These are phyloP conservation scores for Eubasilissa splendida DNA, from an alignment of 2,888 invertebrate species.

Conservation along the genomic window DNA sequence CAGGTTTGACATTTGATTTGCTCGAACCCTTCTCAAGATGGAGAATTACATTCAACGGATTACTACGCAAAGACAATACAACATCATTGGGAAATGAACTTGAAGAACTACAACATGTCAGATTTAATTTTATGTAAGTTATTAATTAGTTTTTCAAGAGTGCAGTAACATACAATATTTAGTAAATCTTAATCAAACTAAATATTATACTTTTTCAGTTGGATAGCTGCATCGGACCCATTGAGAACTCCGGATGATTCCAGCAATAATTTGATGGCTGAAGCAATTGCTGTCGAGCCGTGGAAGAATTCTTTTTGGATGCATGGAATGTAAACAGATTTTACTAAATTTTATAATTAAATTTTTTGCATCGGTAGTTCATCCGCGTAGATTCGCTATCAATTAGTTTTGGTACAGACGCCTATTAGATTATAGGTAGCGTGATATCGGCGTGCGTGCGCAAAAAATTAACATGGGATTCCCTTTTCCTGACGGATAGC, in stretches of 20 bases:
- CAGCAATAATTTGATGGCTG: constrained; percentile 71
- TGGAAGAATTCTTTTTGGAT: constrained; percentile 76
- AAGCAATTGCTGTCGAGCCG: constrained; percentile 72
- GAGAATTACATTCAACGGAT: constrained; percentile 80
- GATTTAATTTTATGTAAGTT: constrained; percentile 76
- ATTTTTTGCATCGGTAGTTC: no score
- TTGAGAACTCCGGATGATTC: constrained; percentile 73
- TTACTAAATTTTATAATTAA: neutral
- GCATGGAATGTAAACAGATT: constrained; percentile 68
- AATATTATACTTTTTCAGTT: constrained; percentile 66
- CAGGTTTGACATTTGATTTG: constrained; percentile 75
- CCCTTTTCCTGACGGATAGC: no score
- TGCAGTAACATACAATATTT: constrained; percentile 14
- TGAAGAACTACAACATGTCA: constrained; percentile 66
- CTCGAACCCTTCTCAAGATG: constrained; percentile 75
- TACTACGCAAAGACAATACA: constrained; percentile 69
- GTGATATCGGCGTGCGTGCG: no score
- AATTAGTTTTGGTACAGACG: no score
- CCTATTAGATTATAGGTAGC: no score
- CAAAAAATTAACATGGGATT: no score
- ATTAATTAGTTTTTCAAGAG: neutral
- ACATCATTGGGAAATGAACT: constrained; percentile 59
- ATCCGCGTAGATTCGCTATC: no score
- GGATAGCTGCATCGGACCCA: constrained; percentile 70
- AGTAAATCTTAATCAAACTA: neutral